Percentiles rank a stretch among this genome's conserved stretches.
Evolutionary conservation across 2,888 invertebrate species (phyloP).

Genomic region (Eretmocerus hayati): DNA sequence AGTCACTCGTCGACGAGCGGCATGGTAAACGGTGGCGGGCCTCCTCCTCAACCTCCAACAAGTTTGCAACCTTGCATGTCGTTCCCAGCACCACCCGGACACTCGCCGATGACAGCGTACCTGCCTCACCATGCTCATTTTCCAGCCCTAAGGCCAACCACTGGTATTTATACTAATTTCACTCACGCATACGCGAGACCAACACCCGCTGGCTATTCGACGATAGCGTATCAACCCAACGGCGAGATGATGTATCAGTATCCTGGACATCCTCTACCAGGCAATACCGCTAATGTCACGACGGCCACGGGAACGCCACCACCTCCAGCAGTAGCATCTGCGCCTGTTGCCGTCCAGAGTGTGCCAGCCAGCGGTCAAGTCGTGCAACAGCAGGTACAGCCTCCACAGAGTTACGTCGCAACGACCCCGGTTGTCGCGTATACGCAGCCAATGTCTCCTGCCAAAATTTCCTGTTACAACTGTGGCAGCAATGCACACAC

Average conservation of each 20-base stretch:
- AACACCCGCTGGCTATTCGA: constrained; percentile 14
- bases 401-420: constrained; percentile 3
- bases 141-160: constrained; percentile 37
- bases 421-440: constrained; percentile 27
- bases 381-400: not conserved
- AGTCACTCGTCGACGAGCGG: constrained; percentile 23
- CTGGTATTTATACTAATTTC: constrained; percentile 41
- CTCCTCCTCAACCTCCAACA: constrained; percentile 26
- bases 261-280: constrained; percentile 36
- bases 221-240: constrained; percentile 47
- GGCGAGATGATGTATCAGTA: constrained; percentile 49
- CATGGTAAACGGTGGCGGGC: constrained; percentile 39
- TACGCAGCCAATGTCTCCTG: constrained; percentile 42
- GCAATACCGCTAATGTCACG: constrained; percentile 28
- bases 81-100: constrained; percentile 38
- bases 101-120: constrained; percentile 30
- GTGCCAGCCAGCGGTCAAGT: constrained; percentile 8
- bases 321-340: constrained; percentile 32
- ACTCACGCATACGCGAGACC: constrained; percentile 40
- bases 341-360: constrained; percentile 23
- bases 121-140: constrained; percentile 43
- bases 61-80: constrained; percentile 39
- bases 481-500: constrained; percentile 81
- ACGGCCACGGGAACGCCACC: constrained; percentile 38
- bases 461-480: constrained; percentile 79